These are phyloP conservation scores for Vulpes ferrilata DNA, from an alignment of 2,113 vertebrate genomes.

Conservation along the genomic window DNA sequence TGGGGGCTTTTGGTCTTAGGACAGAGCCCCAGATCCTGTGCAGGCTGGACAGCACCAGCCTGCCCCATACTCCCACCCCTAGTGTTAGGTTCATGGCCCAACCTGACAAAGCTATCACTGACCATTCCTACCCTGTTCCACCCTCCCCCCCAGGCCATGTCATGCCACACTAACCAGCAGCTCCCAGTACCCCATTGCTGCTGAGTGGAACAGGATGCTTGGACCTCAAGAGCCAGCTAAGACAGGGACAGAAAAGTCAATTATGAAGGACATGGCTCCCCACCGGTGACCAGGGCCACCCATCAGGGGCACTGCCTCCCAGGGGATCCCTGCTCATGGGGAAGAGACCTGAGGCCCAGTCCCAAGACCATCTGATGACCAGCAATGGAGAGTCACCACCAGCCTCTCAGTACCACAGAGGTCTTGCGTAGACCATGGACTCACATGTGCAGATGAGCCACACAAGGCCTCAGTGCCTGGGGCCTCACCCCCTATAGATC, in stretches of 20 bases:
- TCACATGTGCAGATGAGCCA: accelerated
- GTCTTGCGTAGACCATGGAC: background rate
- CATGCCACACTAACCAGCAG: background rate
- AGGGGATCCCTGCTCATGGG: background rate
- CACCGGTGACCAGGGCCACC: background rate
- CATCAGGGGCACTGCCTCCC: background rate
- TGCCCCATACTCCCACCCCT: background rate
- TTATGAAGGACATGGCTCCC: no score
- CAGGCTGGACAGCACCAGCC: background rate
- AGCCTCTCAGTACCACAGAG: background rate
- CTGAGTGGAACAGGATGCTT: background rate
- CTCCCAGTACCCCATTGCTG: background rate
- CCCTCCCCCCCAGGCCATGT: background rate
- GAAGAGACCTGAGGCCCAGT: background rate
- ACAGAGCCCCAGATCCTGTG: background rate
- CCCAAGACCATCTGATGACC: background rate
- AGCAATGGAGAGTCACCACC: accelerated
- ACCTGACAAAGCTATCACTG: background rate
- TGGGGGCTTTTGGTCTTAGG: background rate
- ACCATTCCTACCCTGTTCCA: background rate
- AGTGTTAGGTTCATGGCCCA: background rate
- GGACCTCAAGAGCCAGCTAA: background rate
- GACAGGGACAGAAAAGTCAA: background rate
- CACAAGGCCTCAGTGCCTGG: background rate
- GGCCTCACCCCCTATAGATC: background rate